Percentiles rank a stretch among this genome's conserved stretches.
Conservation (phyloP, 2,888 invertebrate genomes). For the Meganola albula region DNA sequence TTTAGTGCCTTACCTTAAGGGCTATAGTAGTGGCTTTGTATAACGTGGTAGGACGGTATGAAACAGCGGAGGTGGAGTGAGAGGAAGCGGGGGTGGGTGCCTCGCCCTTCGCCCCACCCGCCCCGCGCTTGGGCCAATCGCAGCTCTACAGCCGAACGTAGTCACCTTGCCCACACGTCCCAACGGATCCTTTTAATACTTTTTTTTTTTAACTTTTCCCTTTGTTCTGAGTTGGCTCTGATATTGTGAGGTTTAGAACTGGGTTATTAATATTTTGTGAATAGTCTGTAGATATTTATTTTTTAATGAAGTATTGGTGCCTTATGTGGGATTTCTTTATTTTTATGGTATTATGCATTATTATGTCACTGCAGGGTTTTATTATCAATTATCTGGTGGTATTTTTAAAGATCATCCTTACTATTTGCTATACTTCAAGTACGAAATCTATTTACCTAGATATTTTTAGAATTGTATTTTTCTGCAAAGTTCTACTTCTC, state of each 20-base stretch:
- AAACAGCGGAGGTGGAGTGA: constrained; percentile 58
- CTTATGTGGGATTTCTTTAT: too few species aligned
- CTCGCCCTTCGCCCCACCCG: constrained; percentile 59
- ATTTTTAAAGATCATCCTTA: too few species aligned
- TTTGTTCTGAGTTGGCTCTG: constrained; percentile 37
- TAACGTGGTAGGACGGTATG: constrained; percentile 52
- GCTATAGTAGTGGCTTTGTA: constrained; percentile 42
- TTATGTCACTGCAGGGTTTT: too few species aligned
- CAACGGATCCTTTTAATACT: constrained; percentile 55
- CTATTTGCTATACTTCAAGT: too few species aligned
- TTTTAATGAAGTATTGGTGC: too few species aligned
- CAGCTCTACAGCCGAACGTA: constrained; percentile 52
- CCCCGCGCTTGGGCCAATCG: constrained; percentile 63
- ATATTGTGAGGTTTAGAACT: constrained; percentile 24
- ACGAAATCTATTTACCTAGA: too few species aligned
- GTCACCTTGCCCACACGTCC: constrained; percentile 73
- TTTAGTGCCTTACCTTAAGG: constrained; percentile 34
- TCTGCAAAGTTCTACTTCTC: too few species aligned
- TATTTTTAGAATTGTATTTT: too few species aligned
- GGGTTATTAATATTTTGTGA: constrained; percentile 15
- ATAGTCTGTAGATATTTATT: too few species aligned
- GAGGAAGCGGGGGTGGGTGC: constrained; percentile 56
- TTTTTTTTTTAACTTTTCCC: constrained; percentile 42
- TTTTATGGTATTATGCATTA: too few species aligned
- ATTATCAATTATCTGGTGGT: too few species aligned